phyloP scores from a whole-genome alignment of 2,888 invertebrate species.

The Lasioglossum oenotherae region DNA sequence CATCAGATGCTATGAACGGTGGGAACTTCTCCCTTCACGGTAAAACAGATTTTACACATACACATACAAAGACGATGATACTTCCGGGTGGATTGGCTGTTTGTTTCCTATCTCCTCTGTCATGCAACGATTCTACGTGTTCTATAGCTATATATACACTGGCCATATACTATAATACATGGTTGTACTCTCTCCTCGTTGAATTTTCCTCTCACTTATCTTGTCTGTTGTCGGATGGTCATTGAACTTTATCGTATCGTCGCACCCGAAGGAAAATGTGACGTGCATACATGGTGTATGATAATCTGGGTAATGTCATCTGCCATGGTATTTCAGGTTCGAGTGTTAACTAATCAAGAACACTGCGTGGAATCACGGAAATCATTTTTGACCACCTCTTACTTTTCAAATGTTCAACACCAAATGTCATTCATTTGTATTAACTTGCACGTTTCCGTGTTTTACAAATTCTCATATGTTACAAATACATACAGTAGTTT shows the following conservation, averaged over 20 bases:
- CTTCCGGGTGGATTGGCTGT: slow-evolving; percentile 80
- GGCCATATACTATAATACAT: slow-evolving; percentile 32
- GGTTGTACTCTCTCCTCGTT: slow-evolving; percentile 38
- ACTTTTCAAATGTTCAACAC: neutral
- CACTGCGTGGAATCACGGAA: neutral
- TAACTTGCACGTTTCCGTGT: neutral
- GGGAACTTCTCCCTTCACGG: slow-evolving; percentile 86
- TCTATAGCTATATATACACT: slow-evolving; percentile 44
- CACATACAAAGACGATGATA: slow-evolving; percentile 56
- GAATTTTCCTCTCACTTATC: slow-evolving; percentile 41
- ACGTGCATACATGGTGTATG: neutral
- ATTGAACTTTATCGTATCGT: slow-evolving; percentile 8
- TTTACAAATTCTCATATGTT: neutral
- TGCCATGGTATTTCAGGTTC: neutral
- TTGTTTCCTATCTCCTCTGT: slow-evolving; percentile 57
- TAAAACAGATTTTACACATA: slow-evolving; percentile 84
- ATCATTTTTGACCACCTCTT: neutral
- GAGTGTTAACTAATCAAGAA: neutral
- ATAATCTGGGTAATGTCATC: neutral
- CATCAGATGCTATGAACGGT: slow-evolving; percentile 88
- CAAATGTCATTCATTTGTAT: neutral
- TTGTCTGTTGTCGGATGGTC: slow-evolving; percentile 13
- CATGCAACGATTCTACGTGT: slow-evolving; percentile 55
- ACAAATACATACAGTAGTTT: neutral
- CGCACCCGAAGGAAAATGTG: slow-evolving; percentile 4